phyloP scores from a whole-genome alignment of 2,888 invertebrate species.

The Pogonocherus hispidulus region DNA sequence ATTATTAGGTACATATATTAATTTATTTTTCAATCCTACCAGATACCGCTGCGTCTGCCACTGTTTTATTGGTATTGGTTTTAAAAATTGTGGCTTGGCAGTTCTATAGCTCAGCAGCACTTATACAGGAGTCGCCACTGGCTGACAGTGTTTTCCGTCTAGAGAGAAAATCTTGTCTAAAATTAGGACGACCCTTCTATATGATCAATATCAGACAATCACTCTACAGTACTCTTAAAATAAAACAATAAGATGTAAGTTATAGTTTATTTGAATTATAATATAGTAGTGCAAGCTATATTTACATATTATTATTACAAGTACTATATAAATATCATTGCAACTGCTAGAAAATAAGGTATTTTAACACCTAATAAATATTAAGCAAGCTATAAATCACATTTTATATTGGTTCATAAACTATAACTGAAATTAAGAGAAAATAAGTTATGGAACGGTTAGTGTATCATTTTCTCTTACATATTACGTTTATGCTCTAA shows the following conservation, averaged over 20 bases:
- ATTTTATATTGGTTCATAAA: slow-evolving; percentile 25
- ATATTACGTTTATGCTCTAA: slow-evolving; percentile 17
- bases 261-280: slow-evolving; percentile 18
- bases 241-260: not conserved
- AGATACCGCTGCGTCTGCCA: too few species aligned
- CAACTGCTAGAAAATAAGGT: slow-evolving; percentile 18
- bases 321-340: slow-evolving; percentile 24
- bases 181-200: too few species aligned
- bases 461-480: slow-evolving; percentile 16
- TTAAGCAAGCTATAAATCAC: slow-evolving; percentile 28
- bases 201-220: too few species aligned
- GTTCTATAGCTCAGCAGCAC: too few species aligned
- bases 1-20: too few species aligned
- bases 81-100: too few species aligned
- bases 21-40: too few species aligned
- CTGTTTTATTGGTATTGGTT: too few species aligned
- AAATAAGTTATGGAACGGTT: slow-evolving; percentile 11
- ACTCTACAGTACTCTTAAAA: too few species aligned
- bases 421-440: slow-evolving; percentile 9
- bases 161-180: too few species aligned
- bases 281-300: slow-evolving; percentile 19
- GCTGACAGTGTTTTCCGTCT: too few species aligned
- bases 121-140: too few species aligned
- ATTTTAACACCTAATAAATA: slow-evolving; percentile 19
- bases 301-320: slow-evolving; percentile 25